Conservation (phyloP, 2,888 invertebrate species). For the Drosophila conformis region DNA sequence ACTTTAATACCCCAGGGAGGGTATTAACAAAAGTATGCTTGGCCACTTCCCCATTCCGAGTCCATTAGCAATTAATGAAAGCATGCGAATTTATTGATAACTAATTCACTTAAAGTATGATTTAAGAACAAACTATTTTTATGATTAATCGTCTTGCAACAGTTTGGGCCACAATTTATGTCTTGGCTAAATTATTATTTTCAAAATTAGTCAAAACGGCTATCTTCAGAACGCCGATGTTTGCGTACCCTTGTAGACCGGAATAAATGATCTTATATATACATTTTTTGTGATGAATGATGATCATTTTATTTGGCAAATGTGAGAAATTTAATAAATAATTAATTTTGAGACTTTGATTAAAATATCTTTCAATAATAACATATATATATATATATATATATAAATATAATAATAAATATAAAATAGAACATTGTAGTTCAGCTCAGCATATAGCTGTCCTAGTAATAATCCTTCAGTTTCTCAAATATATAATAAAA, state of each 20-base stretch:
- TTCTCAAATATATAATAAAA: not conserved
- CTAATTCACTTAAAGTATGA: not conserved
- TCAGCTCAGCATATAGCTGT: not conserved
- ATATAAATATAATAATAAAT: not conserved
- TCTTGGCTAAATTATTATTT: not conserved
- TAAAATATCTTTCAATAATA: too few species aligned
- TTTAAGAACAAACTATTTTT: not conserved
- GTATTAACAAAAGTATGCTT: not conserved
- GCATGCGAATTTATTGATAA: not conserved
- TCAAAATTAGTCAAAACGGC: not conserved
- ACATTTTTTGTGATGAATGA: not conserved
- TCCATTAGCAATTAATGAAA: not conserved
- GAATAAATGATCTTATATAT: not conserved
- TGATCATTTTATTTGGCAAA: not conserved
- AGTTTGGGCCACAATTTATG: not conserved
- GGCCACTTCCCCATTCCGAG: not conserved
- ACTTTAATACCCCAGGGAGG: conserved; percentile 11
- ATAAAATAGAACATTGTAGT: not conserved
- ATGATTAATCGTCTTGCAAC: not conserved
- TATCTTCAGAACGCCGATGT: not conserved
- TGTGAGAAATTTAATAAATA: not conserved
- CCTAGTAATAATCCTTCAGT: not conserved
- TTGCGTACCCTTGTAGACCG: not conserved
- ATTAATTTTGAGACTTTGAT: not conserved
- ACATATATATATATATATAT: too few species aligned